Evolutionary conservation across 2,888 invertebrate genomes (phyloP), one percentile per base, ranked within the genome.

Genomic region (Ceratothoa steindachneri): DNA sequence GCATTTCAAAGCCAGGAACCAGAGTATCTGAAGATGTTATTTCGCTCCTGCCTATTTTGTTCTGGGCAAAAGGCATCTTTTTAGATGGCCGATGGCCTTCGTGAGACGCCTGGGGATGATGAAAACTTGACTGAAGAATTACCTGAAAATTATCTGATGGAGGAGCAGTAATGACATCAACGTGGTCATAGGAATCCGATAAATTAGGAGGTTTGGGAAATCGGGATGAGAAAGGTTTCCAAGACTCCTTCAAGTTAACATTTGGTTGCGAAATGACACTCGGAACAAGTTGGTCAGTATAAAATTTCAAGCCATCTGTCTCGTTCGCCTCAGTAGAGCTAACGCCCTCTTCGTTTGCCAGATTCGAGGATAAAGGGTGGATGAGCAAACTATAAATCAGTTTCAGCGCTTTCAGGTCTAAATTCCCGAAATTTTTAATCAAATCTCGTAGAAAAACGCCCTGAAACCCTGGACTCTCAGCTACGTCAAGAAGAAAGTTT

Each of bases 121-220:
- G 60, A 31, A 77, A 64, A 67, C 77, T 77, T 19, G 75, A 77
- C 12, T 74, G 72, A 22, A 77, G 60, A 4, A 77, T 74, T 2
- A 77, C 71, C 24, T 77, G 74, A 30, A 73, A 77, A n/a, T 69
- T 65, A 41, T 73, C 31, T 9, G 55, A 67, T 27, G 77, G 71
- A n/a, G 77, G 77, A 27, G 77, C 77, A 1, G 77, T 77, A 41
- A 77, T 77, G 22, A 77, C 75, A n/a, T 74, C 75, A 27, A 77
- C 41, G 30, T 31, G 29, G 24, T 71, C 70, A 30, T 72, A 67
- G 3, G 73, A 72, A 9, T 67, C 30, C 1, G 68, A 53, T 2
- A 41, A 55, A 29, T 60, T 31, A n/a, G 71, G 30, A 19, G 72
- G 67, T 22, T 19, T 60, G 60, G 41, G 41, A 41, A 15, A 41